Evolutionary conservation across 2,113 vertebrate species (phyloP).

Genomic region (Cheirogaleus medius): DNA sequence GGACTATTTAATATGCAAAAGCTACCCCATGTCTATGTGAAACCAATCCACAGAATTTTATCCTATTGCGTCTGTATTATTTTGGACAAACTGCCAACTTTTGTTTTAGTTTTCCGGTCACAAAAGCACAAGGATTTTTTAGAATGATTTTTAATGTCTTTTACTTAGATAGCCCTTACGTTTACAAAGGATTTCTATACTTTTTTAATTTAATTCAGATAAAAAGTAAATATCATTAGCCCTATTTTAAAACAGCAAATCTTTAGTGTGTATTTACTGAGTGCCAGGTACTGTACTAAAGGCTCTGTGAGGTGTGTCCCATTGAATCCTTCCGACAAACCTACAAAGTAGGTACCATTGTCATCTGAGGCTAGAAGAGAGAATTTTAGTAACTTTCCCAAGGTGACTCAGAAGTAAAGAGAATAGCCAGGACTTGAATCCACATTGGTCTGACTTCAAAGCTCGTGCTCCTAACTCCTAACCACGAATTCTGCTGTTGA

Average conservation of each 20-base stretch:
- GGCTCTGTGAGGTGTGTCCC: not conserved
- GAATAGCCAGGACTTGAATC: not conserved
- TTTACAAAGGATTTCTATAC: slow-evolving; percentile 37
- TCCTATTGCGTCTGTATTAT: slow-evolving; percentile 33
- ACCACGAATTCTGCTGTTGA: not conserved
- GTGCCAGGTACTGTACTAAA: not conserved
- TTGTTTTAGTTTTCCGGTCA: slow-evolving; percentile 42
- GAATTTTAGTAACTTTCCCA: not conserved
- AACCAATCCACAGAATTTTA: slow-evolving; percentile 31
- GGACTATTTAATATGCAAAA: not conserved
- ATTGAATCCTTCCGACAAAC: not conserved
- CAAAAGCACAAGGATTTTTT: slow-evolving; percentile 16
- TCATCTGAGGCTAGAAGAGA: not conserved
- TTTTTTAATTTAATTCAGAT: not conserved
- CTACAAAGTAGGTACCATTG: not conserved
- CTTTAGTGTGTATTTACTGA: not conserved
- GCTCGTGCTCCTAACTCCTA: not conserved
- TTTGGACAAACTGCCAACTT: slow-evolving; percentile 50
- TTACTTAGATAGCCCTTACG: not conserved
- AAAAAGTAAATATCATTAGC: not conserved
- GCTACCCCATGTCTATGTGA: not conserved
- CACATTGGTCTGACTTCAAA: slow-evolving; percentile 11
- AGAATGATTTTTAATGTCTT: slow-evolving; percentile 12
- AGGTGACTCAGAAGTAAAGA: not conserved
- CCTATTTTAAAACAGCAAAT: not conserved